Evolutionary conservation across 2,888 invertebrate species (phyloP).

Genomic region (Zhengitettix transpicula): DNA sequence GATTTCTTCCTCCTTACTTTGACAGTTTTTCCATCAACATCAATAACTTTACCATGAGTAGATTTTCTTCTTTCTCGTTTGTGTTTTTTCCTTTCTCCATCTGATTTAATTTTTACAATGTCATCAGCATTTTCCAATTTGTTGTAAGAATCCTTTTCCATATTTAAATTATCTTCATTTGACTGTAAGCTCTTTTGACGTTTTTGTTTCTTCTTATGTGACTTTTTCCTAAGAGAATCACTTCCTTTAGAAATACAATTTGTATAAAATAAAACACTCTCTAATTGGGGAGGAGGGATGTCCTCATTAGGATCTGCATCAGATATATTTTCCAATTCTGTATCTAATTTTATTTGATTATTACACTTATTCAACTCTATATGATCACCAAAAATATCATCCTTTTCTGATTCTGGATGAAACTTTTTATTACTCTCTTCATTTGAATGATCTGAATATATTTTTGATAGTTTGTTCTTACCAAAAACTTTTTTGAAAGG

Average conservation of each 20-base stretch:
- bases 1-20: slow-evolving; percentile 24
- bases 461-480: slow-evolving; percentile 4
- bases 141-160: background rate
- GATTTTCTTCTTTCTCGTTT: slow-evolving; percentile 16
- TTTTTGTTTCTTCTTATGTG: slow-evolving; percentile 70
- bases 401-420: slow-evolving; percentile 1
- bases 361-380: slow-evolving; percentile 6
- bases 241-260: slow-evolving; percentile 8
- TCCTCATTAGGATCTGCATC: slow-evolving; percentile 31
- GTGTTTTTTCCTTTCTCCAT: slow-evolving; percentile 25
- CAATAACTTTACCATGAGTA: slow-evolving; percentile 16
- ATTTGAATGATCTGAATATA: slow-evolving; percentile 1
- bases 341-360: background rate
- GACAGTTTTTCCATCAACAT: slow-evolving; percentile 26
- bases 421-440: slow-evolving; percentile 4
- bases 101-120: slow-evolving; percentile 22
- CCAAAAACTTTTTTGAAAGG: slow-evolving; percentile 2
- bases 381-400: slow-evolving; percentile 7
- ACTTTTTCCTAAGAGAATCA: slow-evolving; percentile 41
- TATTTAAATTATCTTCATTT: slow-evolving; percentile 29
- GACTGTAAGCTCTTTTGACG: slow-evolving; percentile 51
- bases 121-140: slow-evolving; percentile 11
- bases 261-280: slow-evolving; percentile 7
- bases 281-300: slow-evolving; percentile 19
- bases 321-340: slow-evolving; percentile 26